Evolutionary conservation across 2,888 invertebrate genomes (phyloP), one percentile per base, ranked within the genome.

Genomic region (Corbicula japonica): DNA sequence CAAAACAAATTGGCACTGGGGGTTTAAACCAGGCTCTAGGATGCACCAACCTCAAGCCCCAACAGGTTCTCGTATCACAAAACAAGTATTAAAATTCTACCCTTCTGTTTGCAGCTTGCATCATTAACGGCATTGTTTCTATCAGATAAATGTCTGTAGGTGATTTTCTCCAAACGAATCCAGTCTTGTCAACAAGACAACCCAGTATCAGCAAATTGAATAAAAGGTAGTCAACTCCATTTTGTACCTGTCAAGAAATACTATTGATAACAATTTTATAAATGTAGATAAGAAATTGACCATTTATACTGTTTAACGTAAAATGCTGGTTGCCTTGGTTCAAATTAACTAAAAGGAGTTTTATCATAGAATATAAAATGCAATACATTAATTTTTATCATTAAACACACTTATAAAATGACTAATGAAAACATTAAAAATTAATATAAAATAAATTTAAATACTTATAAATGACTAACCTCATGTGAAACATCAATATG

Each of bases 181-280:
- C 92, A 35, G 80, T 79, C n/a, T 81, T 78, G 82, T 91, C 84
- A 0, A 69, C 81, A 48, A 91, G 63, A 78, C 87, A 86, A 4
- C 89, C 88, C 34, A 90, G 81, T 12, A 91, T 81, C 71, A 90
- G 74, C 44, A 91, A 83, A 58, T 89, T 91, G 78, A 89, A 90
- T 65, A 90, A 76, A 21, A 90, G 74, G 71, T 86, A 81, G 75
- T 91, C 89, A 6, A 89, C 87, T 3, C 89, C 91, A 44, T 87
- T 80, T 68, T 85, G 75, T 18, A 90, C 90, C 90, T 90, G 28
- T 21, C 48, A 56, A 18, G 26, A 35, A 6, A 41, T 41, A 34
- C 21, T 28, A n/a, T 26, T 3, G 23, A 52, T 15, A 12, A 21
- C n/a, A 23, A 52, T 38, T 18, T 38, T 38, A 38, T 38, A 38